Percentiles rank a stretch among this genome's conserved stretches.
Evolutionary conservation across 2,113 vertebrate genomes (phyloP).

Genomic region (Climacteris rufus): DNA sequence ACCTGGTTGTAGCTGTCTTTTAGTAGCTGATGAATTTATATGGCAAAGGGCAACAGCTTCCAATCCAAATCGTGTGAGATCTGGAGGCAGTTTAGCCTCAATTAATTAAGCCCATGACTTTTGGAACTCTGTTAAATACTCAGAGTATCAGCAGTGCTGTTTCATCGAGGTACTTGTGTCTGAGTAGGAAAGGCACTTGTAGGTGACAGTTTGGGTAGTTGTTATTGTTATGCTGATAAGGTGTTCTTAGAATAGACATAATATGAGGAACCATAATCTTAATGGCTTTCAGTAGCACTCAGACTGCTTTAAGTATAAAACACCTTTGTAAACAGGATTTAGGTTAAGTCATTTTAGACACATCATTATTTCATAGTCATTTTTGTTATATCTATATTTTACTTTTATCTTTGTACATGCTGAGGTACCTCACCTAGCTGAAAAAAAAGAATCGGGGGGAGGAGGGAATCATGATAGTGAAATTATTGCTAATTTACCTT

Average conservation of each 20-base stretch:
- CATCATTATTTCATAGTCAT: neutral
- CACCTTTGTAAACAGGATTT: neutral
- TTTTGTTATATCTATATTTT: neutral
- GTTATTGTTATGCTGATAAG: neutral
- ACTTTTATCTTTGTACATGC: neutral
- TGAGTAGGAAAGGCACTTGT: neutral
- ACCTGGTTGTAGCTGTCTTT: neutral
- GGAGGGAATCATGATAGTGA: too few species aligned
- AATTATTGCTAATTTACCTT: neutral
- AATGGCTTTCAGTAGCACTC: neutral
- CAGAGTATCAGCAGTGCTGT: neutral
- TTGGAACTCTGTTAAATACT: neutral
- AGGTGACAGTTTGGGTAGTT: neutral
- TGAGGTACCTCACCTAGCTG: neutral
- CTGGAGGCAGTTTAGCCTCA: neutral
- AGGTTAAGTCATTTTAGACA: neutral
- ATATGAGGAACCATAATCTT: neutral
- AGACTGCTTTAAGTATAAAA: neutral
- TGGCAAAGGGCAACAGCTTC: neutral
- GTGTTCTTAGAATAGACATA: neutral
- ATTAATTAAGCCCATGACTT: neutral
- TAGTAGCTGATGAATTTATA: neutral
- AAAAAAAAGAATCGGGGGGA: too few species aligned
- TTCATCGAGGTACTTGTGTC: neutral
- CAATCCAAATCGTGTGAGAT: accelerated